Evolutionary conservation across 64 coral and sea anemone species (phyloP), one percentile per base, ranked within the genome.

Genomic region (Astreopora myriophthalma): DNA sequence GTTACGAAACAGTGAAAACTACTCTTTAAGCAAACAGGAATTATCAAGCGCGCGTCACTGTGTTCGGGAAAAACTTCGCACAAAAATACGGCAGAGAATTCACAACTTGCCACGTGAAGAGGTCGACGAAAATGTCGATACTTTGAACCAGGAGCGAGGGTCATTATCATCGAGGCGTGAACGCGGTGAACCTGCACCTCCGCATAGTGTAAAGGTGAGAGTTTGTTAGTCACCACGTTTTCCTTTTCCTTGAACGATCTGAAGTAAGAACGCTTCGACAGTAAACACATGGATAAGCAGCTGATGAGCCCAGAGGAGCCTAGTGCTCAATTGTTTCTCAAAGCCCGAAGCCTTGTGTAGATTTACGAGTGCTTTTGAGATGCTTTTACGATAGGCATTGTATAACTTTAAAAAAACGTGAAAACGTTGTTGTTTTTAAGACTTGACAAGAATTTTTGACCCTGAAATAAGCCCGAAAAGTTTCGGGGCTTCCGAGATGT

Each of bases 91-190:
- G 19, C 79, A 65, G 11, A 34, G 28, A 65, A 64, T 83, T 83
- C 79, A 65, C 33, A 64, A 63, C 22, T 9, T 23, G 19, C 79
- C 52, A 11, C 3, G 6, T 7, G 55, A 28, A 33, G 76, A 37
- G 58, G 55, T 57, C 22, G 79, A 83, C 57, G 79, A 83, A 26
- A 83, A 83, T 83, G 20, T 83, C 1, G 37, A 83, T 23, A 83
- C 32, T 26, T 38, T 64, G 52, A 83, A 83, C 31, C 52, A 65
- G 58, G 30, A 24, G n/a, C 51, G 12, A 0, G n/a, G 25, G 7
- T 25, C 55, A 33, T 3, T 10, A 34, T 26, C 31, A 63, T 37
- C 29, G 34, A 34, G 22, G 17, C 55, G n/a, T 1, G 52, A 83
- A 64, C 33, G 11, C 11, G 34, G 32, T 34, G 24, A 37, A 64